A percentile compares a stretch with the other conserved stretches of the same genome.
Evolutionary conservation across 2,888 invertebrate species (phyloP).

Genomic region (Pseudococcus viburni): DNA sequence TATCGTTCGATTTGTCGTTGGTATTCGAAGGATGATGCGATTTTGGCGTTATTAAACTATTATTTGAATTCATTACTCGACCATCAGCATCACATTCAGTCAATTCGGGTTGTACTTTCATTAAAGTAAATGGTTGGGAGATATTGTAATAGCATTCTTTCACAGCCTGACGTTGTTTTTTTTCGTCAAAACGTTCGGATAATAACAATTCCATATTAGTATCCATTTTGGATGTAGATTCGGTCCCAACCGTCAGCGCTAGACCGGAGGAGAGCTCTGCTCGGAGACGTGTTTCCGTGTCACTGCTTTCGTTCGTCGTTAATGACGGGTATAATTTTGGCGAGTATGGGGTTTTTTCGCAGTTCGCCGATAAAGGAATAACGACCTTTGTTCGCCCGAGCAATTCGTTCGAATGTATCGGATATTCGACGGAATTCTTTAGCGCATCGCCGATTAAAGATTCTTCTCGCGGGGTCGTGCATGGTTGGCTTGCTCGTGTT

Average conservation of each 20-base stretch:
- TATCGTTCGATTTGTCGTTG: slow-evolving; percentile 1
- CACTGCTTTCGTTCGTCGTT: slow-evolving; percentile 7
- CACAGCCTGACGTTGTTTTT: not conserved
- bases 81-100: not conserved
- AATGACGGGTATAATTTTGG: slow-evolving; percentile 33
- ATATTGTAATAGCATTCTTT: slow-evolving; percentile 44
- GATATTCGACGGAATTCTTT: slow-evolving; percentile 37
- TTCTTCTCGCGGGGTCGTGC: not conserved
- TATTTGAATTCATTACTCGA: slow-evolving; percentile 32
- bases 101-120: slow-evolving; percentile 33
- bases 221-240: slow-evolving; percentile 49
- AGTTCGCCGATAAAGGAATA: not conserved
- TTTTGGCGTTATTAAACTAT: slow-evolving; percentile 32
- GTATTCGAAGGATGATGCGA: not conserved
- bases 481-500: not conserved
- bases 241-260: not conserved
- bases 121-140: slow-evolving; percentile 31
- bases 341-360: slow-evolving; percentile 10
- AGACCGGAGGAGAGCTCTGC: not conserved
- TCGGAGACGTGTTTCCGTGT: slow-evolving; percentile 13
- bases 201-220: slow-evolving; percentile 40
- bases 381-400: not conserved
- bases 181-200: not conserved
- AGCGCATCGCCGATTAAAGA: not conserved
- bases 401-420: slow-evolving; percentile 15